Evolutionary conservation across 2,888 invertebrate genomes (phyloP).

Genomic region (Platycheirus rosarum): DNA sequence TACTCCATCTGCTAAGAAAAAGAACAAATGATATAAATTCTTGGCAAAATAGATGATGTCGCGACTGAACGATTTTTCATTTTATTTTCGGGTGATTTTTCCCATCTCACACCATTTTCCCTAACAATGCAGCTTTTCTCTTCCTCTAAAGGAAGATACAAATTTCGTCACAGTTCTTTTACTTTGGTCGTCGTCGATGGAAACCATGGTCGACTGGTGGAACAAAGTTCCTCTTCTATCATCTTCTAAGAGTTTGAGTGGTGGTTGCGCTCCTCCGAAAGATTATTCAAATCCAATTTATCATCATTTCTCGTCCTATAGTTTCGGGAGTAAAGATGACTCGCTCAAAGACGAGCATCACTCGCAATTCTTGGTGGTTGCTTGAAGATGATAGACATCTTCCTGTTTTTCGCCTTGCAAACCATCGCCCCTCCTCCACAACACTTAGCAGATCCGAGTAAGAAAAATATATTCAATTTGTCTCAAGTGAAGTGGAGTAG

Average conservation of each 20-base stretch:
- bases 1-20: not conserved
- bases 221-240: conserved; percentile 44
- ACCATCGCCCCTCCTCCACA: not conserved
- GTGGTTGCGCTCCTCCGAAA: conserved; percentile 21
- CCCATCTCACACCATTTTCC: conserved; percentile 2
- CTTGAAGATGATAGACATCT: conserved; percentile 39
- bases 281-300: conserved; percentile 72
- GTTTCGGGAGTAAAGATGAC: conserved; percentile 44
- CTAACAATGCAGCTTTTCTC: not conserved
- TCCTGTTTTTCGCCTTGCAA: not conserved
- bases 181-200: conserved; percentile 30
- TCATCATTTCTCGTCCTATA: conserved; percentile 50
- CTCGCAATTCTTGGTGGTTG: conserved; percentile 14
- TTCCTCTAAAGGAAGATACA: conserved; percentile 3
- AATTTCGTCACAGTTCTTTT: conserved; percentile 57
- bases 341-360: conserved; percentile 19
- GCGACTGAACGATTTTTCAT: conserved; percentile 56
- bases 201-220: conserved; percentile 27
- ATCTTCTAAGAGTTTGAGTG: conserved; percentile 27
- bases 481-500: conserved; percentile 66
- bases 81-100: conserved; percentile 48
- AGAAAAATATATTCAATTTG: conserved; percentile 72
- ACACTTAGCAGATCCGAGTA: conserved; percentile 24
- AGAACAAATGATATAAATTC: conserved; percentile 12
- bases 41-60: conserved; percentile 49